These are phyloP conservation scores for Ursus arctos DNA, from an alignment of 2,113 vertebrate genomes.

Conservation along the genomic window DNA sequence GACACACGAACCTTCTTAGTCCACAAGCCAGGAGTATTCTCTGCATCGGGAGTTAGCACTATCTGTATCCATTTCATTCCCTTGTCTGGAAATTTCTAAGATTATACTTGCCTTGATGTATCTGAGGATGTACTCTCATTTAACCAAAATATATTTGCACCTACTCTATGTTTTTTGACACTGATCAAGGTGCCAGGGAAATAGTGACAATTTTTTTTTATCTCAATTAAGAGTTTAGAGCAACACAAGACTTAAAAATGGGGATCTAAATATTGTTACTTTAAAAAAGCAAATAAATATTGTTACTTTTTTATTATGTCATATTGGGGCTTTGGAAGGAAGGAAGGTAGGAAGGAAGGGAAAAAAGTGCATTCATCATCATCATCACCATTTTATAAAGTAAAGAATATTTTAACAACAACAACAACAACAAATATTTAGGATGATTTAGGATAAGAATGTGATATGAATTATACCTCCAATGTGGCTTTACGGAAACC, in stretches of 20 bases:
- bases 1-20: background rate
- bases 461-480: background rate
- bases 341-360: background rate
- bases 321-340: background rate
- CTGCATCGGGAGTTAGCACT: rapidly evolving
- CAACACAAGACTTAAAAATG: background rate
- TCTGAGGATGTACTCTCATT: background rate
- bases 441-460: background rate
- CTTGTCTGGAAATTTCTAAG: background rate
- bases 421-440: background rate
- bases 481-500: background rate
- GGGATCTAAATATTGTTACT: background rate
- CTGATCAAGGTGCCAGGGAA: background rate
- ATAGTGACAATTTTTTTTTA: background rate
- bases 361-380: background rate
- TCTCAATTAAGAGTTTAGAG: background rate
- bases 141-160: background rate
- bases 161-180: background rate
- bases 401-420: background rate
- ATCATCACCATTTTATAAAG: background rate
- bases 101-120: background rate
- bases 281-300: background rate
- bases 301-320: background rate
- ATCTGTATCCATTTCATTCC: background rate
- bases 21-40: background rate